phyloP scores from a whole-genome alignment of 92 coral and sea anemone species.

The Zoanthus sociatus region DNA sequence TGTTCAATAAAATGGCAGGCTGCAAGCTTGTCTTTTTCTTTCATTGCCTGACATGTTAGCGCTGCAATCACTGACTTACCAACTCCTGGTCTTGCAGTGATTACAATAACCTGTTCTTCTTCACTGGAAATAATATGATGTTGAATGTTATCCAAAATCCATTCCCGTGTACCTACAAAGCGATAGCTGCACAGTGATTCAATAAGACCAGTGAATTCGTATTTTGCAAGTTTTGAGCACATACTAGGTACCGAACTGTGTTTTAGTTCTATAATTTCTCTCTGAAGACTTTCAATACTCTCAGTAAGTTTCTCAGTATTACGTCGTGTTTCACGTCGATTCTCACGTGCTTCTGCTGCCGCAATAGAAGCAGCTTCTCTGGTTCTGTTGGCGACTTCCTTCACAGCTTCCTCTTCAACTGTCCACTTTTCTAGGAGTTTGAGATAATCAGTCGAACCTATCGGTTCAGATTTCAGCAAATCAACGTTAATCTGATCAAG shows the following conservation, averaged over 20 bases:
- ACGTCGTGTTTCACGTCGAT: constrained; percentile 12
- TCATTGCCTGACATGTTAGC: too few species aligned
- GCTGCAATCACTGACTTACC: too few species aligned
- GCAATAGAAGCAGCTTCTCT: constrained; percentile 25
- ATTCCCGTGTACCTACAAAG: constrained; percentile 63
- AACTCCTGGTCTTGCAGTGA: too few species aligned
- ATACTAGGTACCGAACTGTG: not conserved
- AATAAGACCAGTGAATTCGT: constrained; percentile 38
- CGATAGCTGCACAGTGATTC: constrained; percentile 29
- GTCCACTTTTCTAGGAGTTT: constrained; percentile 31
- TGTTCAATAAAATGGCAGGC: constrained; percentile 71
- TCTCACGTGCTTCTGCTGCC: not conserved
- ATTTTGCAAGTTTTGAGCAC: constrained; percentile 34
- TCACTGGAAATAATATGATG: too few species aligned
- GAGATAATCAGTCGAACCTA: constrained; percentile 11
- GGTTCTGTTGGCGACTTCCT: constrained; percentile 10
- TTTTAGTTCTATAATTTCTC: constrained; percentile 14
- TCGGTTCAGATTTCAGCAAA: constrained; percentile 18
- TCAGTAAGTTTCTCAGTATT: constrained; percentile 14
- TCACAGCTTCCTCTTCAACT: constrained; percentile 35
- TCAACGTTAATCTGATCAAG: constrained; percentile 40
- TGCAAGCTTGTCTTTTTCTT: too few species aligned
- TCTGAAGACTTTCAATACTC: constrained; percentile 19
- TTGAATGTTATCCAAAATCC: constrained; percentile 53
- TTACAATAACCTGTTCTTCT: too few species aligned